A percentile compares a stretch with the other conserved stretches of the same genome.
These are phyloP conservation scores for Eueremaeus valkanovi DNA, from an alignment of 2,888 invertebrate genomes.

Conservation along the genomic window DNA sequence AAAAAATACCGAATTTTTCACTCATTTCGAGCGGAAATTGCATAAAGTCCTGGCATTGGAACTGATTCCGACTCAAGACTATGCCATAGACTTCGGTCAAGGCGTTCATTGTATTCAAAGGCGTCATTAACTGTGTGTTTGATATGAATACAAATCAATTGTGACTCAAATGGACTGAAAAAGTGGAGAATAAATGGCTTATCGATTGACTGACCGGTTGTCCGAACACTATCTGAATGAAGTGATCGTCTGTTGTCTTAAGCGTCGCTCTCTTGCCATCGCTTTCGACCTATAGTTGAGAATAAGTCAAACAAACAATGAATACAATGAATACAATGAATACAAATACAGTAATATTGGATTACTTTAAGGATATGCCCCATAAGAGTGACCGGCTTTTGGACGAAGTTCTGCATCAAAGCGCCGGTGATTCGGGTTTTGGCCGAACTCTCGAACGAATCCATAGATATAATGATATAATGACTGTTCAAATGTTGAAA, in stretches of 20 bases:
- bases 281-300: background rate
- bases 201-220: constrained; percentile 28
- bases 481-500: background rate
- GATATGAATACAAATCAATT: background rate
- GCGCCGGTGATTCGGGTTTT: constrained; percentile 28
- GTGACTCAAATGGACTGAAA: background rate
- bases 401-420: constrained; percentile 24
- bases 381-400: constrained; percentile 16
- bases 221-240: constrained; percentile 12
- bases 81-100: constrained; percentile 17
- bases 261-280: constrained; percentile 32
- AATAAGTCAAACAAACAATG: background rate
- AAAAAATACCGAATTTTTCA: constrained; percentile 17
- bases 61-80: constrained; percentile 20
- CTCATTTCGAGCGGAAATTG: background rate
- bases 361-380: constrained; percentile 29
- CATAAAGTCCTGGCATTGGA: constrained; percentile 9
- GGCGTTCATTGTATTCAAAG: background rate
- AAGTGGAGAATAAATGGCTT: background rate
- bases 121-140: background rate
- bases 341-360: no score
- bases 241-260: constrained; percentile 36
- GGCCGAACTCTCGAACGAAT: background rate
- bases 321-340: background rate
- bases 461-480: no score